These are phyloP conservation scores for Philypnodon macrostomus DNA, from an alignment of 2,797 vertebrate species.

Conservation along the genomic window DNA sequence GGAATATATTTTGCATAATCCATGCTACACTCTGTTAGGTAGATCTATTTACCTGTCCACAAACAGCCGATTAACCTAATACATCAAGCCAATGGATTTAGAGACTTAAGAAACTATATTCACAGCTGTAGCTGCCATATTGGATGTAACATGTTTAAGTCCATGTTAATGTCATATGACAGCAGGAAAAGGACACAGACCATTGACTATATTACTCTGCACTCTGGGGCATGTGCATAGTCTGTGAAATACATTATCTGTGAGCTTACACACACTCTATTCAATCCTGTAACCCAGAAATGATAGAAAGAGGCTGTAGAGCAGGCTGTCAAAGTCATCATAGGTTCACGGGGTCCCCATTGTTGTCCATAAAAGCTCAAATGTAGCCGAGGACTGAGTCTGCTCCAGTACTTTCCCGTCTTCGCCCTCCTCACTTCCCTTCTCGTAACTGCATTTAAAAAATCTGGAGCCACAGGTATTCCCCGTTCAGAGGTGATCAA, in stretches of 20 bases:
- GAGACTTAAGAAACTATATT: neutral
- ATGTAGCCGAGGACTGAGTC: slow-evolving; percentile 43
- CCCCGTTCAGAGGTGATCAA: slow-evolving; percentile 40
- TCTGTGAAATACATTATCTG: slow-evolving; percentile 44
- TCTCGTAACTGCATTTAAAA: slow-evolving; percentile 24
- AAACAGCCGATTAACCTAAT: too few species aligned
- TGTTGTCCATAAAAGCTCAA: slow-evolving; percentile 57
- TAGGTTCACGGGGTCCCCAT: slow-evolving; percentile 49
- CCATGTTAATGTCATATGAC: neutral
- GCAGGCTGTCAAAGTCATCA: slow-evolving; percentile 57
- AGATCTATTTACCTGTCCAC: too few species aligned
- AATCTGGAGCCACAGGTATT: slow-evolving; percentile 47
- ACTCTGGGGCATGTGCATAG: neutral
- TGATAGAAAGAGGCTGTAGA: slow-evolving; percentile 29
- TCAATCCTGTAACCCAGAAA: slow-evolving; percentile 25
- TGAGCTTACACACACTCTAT: slow-evolving; percentile 5
- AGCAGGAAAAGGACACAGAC: slow-evolving; percentile 14
- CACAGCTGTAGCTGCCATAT: slow-evolving; percentile 2
- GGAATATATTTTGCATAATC: too few species aligned
- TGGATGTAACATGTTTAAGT: neutral
- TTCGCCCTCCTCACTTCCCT: slow-evolving; percentile 10
- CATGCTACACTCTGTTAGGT: too few species aligned
- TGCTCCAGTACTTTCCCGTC: slow-evolving; percentile 21
- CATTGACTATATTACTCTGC: slow-evolving; percentile 14
- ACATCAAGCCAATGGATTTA: too few species aligned